phyloP scores from a whole-genome alignment of 2,888 invertebrate species.

The Pseudococcus jackbeardsleyi region DNA sequence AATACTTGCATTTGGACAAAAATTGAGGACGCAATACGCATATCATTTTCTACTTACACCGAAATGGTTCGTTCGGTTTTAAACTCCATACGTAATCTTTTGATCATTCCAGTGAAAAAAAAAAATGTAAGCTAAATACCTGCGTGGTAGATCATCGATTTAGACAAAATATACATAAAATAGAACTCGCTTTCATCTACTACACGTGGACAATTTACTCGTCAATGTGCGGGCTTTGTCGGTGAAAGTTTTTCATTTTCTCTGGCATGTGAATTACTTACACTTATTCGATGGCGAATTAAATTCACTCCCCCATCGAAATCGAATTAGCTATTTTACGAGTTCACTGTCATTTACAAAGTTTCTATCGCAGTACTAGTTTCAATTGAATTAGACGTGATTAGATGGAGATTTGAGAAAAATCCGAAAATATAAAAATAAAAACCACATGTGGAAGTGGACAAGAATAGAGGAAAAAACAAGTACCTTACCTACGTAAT shows the following conservation, averaged over 20 bases:
- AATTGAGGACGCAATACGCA: slow-evolving; percentile 41
- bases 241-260: slow-evolving; percentile 24
- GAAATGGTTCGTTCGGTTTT: not conserved
- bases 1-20: slow-evolving; percentile 15
- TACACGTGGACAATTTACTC: not conserved
- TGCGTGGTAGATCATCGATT: not conserved
- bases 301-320: not conserved
- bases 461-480: not conserved
- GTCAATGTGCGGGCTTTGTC: slow-evolving; percentile 28
- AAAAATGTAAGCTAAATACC: not conserved
- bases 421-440: not conserved
- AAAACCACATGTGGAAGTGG: not conserved
- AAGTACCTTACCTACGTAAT: not conserved
- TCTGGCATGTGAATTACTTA: not conserved
- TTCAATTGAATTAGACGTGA: not conserved
- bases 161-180: not conserved
- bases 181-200: slow-evolving; percentile 1
- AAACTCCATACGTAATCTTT: not conserved
- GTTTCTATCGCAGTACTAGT: not conserved
- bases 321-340: no score
- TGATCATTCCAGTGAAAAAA: not conserved
- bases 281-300: not conserved
- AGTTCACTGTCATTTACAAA: no score
- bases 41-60: not conserved
- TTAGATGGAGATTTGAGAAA: not conserved